A percentile compares a stretch with the other conserved stretches of the same genome.
Conservation (phyloP, 2,113 vertebrate genomes). For the Nerophis ophidion region DNA sequence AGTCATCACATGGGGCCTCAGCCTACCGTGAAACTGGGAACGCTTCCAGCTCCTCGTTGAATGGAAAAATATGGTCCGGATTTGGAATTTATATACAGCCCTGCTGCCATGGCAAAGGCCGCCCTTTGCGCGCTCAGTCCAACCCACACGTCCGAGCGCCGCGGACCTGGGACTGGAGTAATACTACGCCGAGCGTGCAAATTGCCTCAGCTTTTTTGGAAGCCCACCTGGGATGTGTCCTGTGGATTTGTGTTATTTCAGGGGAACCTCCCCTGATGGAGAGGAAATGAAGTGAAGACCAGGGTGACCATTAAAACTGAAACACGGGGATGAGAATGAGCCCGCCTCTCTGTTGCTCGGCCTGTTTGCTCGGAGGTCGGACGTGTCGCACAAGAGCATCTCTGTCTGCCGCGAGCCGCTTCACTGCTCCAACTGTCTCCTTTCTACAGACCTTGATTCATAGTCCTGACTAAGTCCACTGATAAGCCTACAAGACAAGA, state of each 20-base stretch:
- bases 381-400: constrained; percentile 1
- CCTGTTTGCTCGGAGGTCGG: background rate
- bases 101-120: constrained; percentile 28
- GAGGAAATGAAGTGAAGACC: background rate
- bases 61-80: constrained; percentile 44
- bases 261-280: background rate
- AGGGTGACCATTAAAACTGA: background rate
- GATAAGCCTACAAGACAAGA: background rate
- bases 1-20: constrained; percentile 35
- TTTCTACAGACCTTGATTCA: constrained; percentile 2
- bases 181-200: constrained; percentile 12
- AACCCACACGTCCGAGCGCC: constrained; percentile 18
- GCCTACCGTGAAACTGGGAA: constrained; percentile 45
- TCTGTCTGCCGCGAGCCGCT: constrained; percentile 8
- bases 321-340: background rate
- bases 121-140: constrained; percentile 24
- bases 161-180: constrained; percentile 29
- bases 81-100: constrained; percentile 33
- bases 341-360: background rate
- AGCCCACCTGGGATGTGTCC: constrained; percentile 6
- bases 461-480: background rate
- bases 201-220: constrained; percentile 13
- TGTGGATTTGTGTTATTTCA: constrained; percentile 4
- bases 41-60: constrained; percentile 28
- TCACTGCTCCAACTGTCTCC: constrained; percentile 4